Base-by-base conservation (phyloP, 2,113 vertebrate genomes). In the Sphaerodactylus townsendi region DNA sequence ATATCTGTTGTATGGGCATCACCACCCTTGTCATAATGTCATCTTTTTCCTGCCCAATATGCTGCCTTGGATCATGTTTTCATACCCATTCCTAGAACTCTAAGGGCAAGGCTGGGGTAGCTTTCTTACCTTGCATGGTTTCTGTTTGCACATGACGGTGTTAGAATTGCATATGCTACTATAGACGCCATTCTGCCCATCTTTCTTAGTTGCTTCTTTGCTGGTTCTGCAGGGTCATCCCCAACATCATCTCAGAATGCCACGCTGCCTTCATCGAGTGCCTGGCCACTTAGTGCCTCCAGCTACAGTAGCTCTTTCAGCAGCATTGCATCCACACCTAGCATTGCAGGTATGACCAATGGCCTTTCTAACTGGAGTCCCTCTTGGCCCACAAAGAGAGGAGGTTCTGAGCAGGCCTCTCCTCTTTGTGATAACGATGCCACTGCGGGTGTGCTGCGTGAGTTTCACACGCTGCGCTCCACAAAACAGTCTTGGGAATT, bases 181-280 rank as follows among this genome's bases (percentile, higher is more conserved):
- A 23, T 86, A 81, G 15, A 74, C 86, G 84, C 87, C 94, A 93
- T 87, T 82, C 88, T 87, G 78, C 83, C 92, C 92, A 78, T 93
- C 91, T 87, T 81, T 90, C 95, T 95, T 85, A 94, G 93, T 88
- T 93, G 93, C 91, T 69, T 90, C 89, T 93, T 88, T 94, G 93
- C 93, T 95, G 96, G 92, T 92, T 93, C 95, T 90, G 90, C 94
- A 97, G 97, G 97, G 96, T 96, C 97, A 95, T 97, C 97, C 95
- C 97, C 97, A 95, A 96, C 96, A 86, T 97, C 97, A 95, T 96
- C 97, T 96, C 97, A 98, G 97, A 97, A 94, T 88, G 95, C 94
- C 97, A 96, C 96, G 95, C 96, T 97, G 97, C 97, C 98, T 97
- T 95, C 96, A 90, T 92, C 94, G 92, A 96, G 96, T 96, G 97